Base-by-base conservation (phyloP, 2,888 invertebrate species). In the Portevinia maculata region DNA sequence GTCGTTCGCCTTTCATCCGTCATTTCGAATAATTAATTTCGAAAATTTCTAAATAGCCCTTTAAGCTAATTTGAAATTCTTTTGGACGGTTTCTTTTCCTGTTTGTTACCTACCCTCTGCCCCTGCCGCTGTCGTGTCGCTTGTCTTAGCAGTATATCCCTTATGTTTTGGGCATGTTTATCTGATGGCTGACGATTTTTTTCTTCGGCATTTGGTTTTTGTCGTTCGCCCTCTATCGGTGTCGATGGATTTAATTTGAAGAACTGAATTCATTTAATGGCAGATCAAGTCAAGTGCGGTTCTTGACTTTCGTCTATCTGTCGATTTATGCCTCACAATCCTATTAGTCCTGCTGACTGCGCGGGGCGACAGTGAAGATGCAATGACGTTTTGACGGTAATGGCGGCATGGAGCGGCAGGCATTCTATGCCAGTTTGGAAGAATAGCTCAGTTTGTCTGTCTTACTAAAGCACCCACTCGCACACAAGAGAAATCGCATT, bases 1-100 rank as follows among this genome's bases (percentile, higher is more conserved):
- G 7, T 21, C 9, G 44, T 21, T 17, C 57, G 46, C 28, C 50
- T 28, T 48, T 48, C 50, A 52, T 67, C 48, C 74, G 67, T 57
- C 78, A 67, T 76, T 83, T 71, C 83, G 78, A 73, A 78, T 83
- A 83, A 83, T 83, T 83, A 83, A 83, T 83, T 83, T 83, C 44
- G 83, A 73, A 73, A 78, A 73, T 69, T 70, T 39, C 62, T 50
- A 17, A 83, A 78, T 50, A 65, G 71, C 78, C 78, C 78, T 73
- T 78, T 73, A 64, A 71, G 83, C 78, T 83, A 78, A 83, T 83
- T 73, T 78, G 60, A 52, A 83, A 83, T 83, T 83, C 83, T 62
- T 83, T 73, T 78, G 37, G 70, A 41, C 24, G 21, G 44, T 32
- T 50, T 55, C 32, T 50, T 64, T 34, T 19, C 11, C 7, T 50